These are phyloP conservation scores for Tridacna crocea DNA, from an alignment of 2,888 invertebrate species.

Conservation along the genomic window DNA sequence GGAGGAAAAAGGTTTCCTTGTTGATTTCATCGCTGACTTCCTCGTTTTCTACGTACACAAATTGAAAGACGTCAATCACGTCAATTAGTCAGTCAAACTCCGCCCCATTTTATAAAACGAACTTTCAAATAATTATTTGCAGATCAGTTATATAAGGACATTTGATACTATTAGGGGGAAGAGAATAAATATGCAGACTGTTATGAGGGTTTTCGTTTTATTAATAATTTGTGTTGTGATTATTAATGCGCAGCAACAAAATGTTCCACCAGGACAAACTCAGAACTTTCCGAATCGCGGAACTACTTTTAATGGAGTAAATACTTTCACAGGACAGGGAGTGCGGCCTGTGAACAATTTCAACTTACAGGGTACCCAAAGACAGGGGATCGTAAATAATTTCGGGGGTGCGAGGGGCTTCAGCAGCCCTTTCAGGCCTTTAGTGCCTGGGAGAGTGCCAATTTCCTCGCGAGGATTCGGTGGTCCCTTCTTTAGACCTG, in stretches of 20 bases:
- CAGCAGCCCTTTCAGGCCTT: slow-evolving; percentile 35
- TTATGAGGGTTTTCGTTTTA: slow-evolving; percentile 13
- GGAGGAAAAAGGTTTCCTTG: neutral
- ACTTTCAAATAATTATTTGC: neutral
- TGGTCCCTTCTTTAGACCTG: neutral
- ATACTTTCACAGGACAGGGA: slow-evolving; percentile 7
- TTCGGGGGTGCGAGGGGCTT: slow-evolving; percentile 27
- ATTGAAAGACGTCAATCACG: slow-evolving; percentile 6
- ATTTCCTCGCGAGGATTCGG: slow-evolving; percentile 27
- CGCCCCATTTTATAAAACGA: neutral
- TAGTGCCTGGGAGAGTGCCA: slow-evolving; percentile 14
- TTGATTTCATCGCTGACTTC: neutral
- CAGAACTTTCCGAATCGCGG: neutral
- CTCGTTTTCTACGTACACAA: neutral
- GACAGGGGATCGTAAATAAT: neutral
- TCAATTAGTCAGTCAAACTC: neutral
- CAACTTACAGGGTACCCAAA: slow-evolving; percentile 11
- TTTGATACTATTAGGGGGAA: neutral
- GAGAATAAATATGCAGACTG: too few relatives aligned
- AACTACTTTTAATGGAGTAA: neutral
- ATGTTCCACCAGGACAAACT: slow-evolving; percentile 8
- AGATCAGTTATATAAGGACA: neutral
- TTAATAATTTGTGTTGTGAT: slow-evolving; percentile 7
- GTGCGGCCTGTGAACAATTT: slow-evolving; percentile 5
- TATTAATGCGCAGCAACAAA: slow-evolving; percentile 17